A percentile compares a stretch with the other conserved stretches of the same genome.
phyloP scores from a whole-genome alignment of 2,113 vertebrate genomes.

The Psilopsiagon aurifrons region DNA sequence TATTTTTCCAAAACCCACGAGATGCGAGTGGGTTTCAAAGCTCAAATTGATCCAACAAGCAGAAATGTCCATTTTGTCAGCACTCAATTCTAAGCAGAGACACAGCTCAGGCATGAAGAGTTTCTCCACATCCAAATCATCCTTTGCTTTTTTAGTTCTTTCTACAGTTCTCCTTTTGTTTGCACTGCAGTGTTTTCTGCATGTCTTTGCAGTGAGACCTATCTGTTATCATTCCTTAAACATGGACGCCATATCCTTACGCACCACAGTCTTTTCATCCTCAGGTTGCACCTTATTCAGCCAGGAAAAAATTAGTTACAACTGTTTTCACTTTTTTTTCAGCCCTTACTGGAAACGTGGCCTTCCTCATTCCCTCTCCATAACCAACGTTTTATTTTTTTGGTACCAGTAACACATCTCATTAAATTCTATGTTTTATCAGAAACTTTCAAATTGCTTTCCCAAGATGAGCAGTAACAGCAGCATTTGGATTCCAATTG shows the following conservation, averaged over 20 bases:
- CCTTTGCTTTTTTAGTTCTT: background rate
- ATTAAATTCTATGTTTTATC: background rate
- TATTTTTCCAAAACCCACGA: background rate
- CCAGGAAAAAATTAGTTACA: background rate
- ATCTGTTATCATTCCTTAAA: background rate
- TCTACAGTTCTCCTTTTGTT: background rate
- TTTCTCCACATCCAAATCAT: background rate
- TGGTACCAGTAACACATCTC: background rate
- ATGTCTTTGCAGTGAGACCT: background rate
- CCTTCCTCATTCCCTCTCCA: background rate
- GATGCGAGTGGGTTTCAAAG: background rate
- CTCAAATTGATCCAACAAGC: background rate
- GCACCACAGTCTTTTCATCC: background rate
- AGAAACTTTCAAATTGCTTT: background rate
- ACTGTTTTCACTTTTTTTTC: background rate
- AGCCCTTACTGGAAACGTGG: background rate
- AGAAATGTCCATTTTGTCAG: background rate
- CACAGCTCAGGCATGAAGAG: background rate
- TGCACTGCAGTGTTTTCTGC: background rate
- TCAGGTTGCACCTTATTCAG: background rate
- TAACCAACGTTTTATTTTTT: background rate
- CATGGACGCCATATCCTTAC: fast-evolving
- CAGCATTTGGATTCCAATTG: background rate
- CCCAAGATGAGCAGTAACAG: background rate
- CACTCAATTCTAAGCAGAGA: background rate